A percentile compares a stretch with the other conserved stretches of the same genome.
Evolutionary conservation across 2,113 vertebrate species (phyloP).

Genomic region (Neodon shergylaensis): DNA sequence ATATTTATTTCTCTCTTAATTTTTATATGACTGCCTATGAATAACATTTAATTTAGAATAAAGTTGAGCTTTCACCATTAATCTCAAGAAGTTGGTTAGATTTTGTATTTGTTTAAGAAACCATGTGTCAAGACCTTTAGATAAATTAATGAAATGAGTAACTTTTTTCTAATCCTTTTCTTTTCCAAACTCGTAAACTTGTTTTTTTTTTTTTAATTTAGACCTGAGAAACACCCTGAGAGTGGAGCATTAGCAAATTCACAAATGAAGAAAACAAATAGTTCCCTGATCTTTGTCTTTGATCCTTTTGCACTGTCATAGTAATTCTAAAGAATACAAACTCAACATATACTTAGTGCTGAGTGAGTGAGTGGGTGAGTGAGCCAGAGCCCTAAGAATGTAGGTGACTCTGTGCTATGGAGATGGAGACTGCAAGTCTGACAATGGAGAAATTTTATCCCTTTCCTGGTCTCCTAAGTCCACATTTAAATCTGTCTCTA

Average conservation of each 20-base stretch:
- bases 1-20: background rate
- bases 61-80: background rate
- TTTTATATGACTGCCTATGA: background rate
- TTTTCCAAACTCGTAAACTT: background rate
- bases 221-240: background rate
- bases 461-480: background rate
- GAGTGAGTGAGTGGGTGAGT: background rate
- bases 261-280: background rate
- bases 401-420: background rate
- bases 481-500: background rate
- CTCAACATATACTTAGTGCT: slow-evolving; percentile 34
- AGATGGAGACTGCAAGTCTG: background rate
- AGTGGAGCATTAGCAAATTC: background rate
- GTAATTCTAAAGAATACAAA: background rate
- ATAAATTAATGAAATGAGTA: background rate
- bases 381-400: background rate
- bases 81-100: background rate
- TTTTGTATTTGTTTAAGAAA: slow-evolving; percentile 31
- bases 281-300: background rate
- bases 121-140: background rate
- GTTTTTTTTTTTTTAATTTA: slow-evolving; percentile 17
- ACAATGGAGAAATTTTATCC: background rate
- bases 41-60: slow-evolving; percentile 5
- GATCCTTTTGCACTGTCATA: background rate
- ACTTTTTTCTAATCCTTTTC: background rate